Evolutionary conservation across 2,888 invertebrate genomes (phyloP).

Genomic region (Agonum fuliginosum): DNA sequence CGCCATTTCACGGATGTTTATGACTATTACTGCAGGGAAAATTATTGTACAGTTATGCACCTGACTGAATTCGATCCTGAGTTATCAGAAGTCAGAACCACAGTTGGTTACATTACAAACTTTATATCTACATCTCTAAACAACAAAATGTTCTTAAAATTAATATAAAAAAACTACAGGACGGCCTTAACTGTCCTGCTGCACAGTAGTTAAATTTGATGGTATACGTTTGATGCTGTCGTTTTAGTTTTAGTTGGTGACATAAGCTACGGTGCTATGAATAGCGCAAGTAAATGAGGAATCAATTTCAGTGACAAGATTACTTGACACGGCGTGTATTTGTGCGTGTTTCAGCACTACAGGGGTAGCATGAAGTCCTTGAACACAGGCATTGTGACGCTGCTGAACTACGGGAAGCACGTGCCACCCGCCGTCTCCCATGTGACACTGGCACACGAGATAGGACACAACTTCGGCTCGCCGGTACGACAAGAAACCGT

Average conservation of each 20-base stretch:
- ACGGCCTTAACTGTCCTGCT: too few species aligned
- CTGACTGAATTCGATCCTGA: too few species aligned
- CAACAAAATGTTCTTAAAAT: conserved; percentile 7
- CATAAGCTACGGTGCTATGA: background rate
- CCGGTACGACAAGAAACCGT: conserved; percentile 80
- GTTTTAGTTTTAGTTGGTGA: background rate
- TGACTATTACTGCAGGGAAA: too few species aligned
- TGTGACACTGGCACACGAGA: conserved; percentile 98
- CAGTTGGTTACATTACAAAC: conserved; percentile 11
- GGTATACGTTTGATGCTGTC: background rate
- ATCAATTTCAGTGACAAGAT: conserved; percentile 26
- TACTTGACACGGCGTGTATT: background rate
- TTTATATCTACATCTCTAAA: too few species aligned
- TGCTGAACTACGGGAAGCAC: conserved; percentile 97
- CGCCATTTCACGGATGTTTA: too few species aligned
- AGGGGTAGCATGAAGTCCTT: conserved; percentile 94
- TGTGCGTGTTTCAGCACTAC: conserved; percentile 84
- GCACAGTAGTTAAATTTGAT: too few species aligned
- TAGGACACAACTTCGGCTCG: conserved; percentile 99
- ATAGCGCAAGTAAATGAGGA: conserved; percentile 14
- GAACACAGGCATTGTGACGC: conserved; percentile 98
- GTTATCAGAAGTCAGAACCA: too few species aligned
- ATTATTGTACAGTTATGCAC: too few species aligned
- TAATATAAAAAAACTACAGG: too few species aligned
- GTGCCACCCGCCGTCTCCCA: conserved; percentile 99